Evolutionary conservation across 1,140 invertebrate species (phyloP), one percentile per base, ranked within the genome.

Genomic region (Neelides sp.): DNA sequence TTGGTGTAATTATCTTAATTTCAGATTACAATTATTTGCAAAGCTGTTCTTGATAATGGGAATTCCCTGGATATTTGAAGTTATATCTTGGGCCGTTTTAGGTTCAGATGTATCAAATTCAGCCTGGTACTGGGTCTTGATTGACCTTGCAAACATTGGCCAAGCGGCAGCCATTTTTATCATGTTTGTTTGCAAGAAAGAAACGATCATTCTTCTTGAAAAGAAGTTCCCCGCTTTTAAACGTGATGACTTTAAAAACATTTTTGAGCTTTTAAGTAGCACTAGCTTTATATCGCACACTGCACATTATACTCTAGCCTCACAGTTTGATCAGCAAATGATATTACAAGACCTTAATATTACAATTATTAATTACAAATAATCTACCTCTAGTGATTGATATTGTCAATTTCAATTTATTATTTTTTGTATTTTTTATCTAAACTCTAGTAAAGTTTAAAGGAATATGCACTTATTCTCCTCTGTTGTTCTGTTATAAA

Each of bases 111-210:
- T n/a, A 2, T 7, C 17, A 10, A 20, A 12, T 4, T 15, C 12
- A 37, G 26, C 47, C 19, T 62, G 58, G 44, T 62, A 62, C 44
- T 69, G 67, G 64, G 63, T 67, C 22, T 19, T 65, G 5, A 62
- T 65, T 4, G 70, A 70, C 43, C 62, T 88, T 52, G 74, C 89
- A 63, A 90, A 89, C 67, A 79, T 82, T 44, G 71, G 87, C 26
- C 85, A 90, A 66, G 85, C 85, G 28, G 77, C 89, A n/a, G 78
- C 88, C 63, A 88, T 91, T 44, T 91, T 91, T 66, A 75, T 84
- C 53, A 85, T 89, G 26, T 84, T 89, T 39, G 83, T 85, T 22
- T 87, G 83, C 66, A 89, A 71, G 15, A 10, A 17, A 22, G 48
- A 46, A 48, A 50, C 42, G 0, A 24, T 39, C 10, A 36, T 39